Evolutionary conservation across 2,888 invertebrate species (phyloP), one percentile per base, ranked within the genome.

Genomic region (Trisateles emortualis): DNA sequence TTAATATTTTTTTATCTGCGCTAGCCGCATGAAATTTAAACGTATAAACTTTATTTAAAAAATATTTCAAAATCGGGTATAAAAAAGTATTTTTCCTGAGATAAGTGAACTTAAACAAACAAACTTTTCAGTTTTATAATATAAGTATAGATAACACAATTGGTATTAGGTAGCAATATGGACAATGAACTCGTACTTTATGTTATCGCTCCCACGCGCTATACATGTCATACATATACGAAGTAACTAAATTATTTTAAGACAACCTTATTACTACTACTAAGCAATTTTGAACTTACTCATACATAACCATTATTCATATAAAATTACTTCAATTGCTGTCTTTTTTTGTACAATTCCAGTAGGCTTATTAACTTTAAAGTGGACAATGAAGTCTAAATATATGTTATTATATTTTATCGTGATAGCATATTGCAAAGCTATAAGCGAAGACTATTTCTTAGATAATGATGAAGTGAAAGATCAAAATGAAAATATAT

Each of bases 381-480:
- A 33, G 8, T 14, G 14, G 33, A 33, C 24, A n/a, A 66, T 69
- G 63, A 51, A 43, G 38, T 17, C 43, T 32, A 16, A 26, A 3
- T 47, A 13, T 22, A 5, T 52, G 4, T 43, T 64, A 26, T 45
- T 63, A 40, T 19, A 46, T 36, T 47, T 61, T 24, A 24, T 68
- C 2, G n/a, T n/a, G n/a, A 58, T 73, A 49, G 13, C 40, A 17
- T 26, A 52, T 22, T 71, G 67, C 59, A 43, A 55, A 43, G 41
- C 64, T 46, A 62, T 84, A 11, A 69, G 76, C 52, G 56, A 74
- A 33, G 83, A 84, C 52, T 85, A 85, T 67, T 80, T 77, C 42
- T 42, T 49, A 33, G 64, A 52, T 29, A 50, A 45, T 44, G 54
- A 60, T 19, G 52, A 66, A 55, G 53, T 5, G 10, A 33, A 49